Evolutionary conservation across 2,797 vertebrate genomes (phyloP).

Genomic region (Coregonus ussuriensis): DNA sequence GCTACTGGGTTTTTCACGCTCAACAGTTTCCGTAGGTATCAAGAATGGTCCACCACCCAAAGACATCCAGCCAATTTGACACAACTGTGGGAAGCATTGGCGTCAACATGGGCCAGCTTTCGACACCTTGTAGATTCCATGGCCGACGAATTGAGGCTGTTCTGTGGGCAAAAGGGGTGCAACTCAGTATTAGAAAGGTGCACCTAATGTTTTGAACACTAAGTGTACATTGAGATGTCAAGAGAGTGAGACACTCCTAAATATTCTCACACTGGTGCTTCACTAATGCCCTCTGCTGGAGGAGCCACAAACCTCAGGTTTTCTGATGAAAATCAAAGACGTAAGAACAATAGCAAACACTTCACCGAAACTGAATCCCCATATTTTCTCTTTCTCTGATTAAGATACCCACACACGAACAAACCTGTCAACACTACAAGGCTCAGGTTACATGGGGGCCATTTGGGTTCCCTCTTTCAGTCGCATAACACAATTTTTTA

Average conservation of each 20-base stretch:
- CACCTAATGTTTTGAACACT: too few relatives aligned
- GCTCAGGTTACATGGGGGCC: constrained; percentile 45
- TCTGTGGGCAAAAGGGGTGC: too few relatives aligned
- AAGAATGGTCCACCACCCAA: too few relatives aligned
- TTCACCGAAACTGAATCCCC: constrained; percentile 27
- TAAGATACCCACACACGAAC: constrained; percentile 30
- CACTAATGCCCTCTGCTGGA: constrained; percentile 77
- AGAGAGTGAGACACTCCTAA: constrained; percentile 20
- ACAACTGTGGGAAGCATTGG: too few relatives aligned
- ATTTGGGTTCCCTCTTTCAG: constrained; percentile 58
- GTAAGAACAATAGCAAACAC: background rate
- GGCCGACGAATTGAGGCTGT: too few relatives aligned
- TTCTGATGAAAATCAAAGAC: background rate
- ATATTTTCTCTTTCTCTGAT: constrained; percentile 15
- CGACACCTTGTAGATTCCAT: too few relatives aligned
- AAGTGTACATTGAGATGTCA: constrained; percentile 26
- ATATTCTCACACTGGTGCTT: constrained; percentile 48
- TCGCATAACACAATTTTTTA: constrained; percentile 58
- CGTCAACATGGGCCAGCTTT: too few relatives aligned
- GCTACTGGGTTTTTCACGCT: too few relatives aligned
- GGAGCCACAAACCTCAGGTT: constrained; percentile 19
- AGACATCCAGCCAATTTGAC: too few relatives aligned
- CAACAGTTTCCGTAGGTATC: too few relatives aligned
- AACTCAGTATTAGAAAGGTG: too few relatives aligned
- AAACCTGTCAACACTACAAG: constrained; percentile 49